Percentiles rank a stretch among this genome's conserved stretches.
These are phyloP conservation scores for Neodiprion lecontei DNA, from an alignment of 1,140 invertebrate species.

Conservation along the genomic window DNA sequence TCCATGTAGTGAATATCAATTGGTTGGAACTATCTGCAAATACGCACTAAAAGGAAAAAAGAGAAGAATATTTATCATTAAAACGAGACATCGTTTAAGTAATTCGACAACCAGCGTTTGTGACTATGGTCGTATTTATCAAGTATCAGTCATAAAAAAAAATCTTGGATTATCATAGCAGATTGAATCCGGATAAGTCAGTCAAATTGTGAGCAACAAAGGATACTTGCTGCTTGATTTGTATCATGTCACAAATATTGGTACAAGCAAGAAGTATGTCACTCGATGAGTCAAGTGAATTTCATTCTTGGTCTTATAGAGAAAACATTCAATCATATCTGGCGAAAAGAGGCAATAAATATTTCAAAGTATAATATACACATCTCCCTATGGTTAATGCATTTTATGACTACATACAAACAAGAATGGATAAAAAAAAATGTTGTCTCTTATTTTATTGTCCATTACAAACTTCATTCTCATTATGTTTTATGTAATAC, in stretches of 20 bases:
- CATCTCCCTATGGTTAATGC: slow-evolving; percentile 13
- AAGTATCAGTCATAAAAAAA: background rate
- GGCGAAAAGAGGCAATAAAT: background rate
- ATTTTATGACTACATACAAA: background rate
- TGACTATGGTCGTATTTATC: too few relatives aligned
- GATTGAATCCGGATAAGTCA: slow-evolving; percentile 12
- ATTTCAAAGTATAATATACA: background rate
- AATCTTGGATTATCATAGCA: slow-evolving; percentile 24
- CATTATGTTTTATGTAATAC: too few relatives aligned
- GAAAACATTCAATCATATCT: background rate
- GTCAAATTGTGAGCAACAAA: too few relatives aligned
- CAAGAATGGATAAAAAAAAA: background rate
- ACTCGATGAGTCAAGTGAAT: too few relatives aligned
- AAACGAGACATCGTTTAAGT: background rate
- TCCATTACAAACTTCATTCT: too few relatives aligned
- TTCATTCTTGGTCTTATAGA: background rate
- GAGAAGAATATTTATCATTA: slow-evolving; percentile 24
- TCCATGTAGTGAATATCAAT: slow-evolving; percentile 76
- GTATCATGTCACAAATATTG: too few relatives aligned
- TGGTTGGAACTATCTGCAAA: slow-evolving; percentile 83
- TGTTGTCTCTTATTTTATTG: too few relatives aligned
- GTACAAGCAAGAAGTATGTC: too few relatives aligned
- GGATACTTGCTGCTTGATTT: too few relatives aligned
- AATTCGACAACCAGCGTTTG: background rate
- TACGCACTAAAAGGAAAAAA: slow-evolving; percentile 74